Evolutionary conservation across 1,140 invertebrate genomes (phyloP).

Genomic region (Armadillidium nasatum): DNA sequence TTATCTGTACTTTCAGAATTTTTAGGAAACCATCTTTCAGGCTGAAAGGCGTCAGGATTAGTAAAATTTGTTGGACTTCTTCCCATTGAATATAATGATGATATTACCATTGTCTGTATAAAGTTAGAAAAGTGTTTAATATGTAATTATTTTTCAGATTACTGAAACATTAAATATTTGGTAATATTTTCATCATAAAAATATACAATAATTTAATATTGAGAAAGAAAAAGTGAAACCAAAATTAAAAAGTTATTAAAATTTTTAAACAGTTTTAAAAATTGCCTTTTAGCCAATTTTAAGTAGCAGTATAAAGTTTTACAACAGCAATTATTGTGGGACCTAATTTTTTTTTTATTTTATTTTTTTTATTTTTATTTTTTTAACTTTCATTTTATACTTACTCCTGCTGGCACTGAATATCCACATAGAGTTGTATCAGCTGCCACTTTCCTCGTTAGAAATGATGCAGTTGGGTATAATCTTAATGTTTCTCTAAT

Average conservation of each 20-base stretch:
- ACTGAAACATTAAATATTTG: too few relatives aligned
- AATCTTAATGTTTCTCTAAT: neutral
- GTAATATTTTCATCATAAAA: too few relatives aligned
- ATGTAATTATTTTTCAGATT: too few relatives aligned
- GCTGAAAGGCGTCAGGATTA: neutral
- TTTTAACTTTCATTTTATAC: too few relatives aligned
- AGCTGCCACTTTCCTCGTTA: neutral
- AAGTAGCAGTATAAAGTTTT: too few relatives aligned
- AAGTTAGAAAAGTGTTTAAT: neutral
- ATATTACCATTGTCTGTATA: neutral
- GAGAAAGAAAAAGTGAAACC: neutral
- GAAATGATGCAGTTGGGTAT: neutral
- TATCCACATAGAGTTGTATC: neutral
- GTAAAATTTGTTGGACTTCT: neutral
- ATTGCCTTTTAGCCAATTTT: neutral
- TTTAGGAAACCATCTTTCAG: neutral
- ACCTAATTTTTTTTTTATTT: too few relatives aligned
- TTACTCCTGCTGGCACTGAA: neutral
- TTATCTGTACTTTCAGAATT: too few relatives aligned
- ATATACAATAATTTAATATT: too few relatives aligned
- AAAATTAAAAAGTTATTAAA: neutral
- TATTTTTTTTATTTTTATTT: too few relatives aligned
- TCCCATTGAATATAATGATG: conserved; percentile 1
- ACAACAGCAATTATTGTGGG: too few relatives aligned
- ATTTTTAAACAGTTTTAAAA: neutral